These are phyloP conservation scores for Equus quagga DNA, from an alignment of 2,113 vertebrate species.

Conservation along the genomic window DNA sequence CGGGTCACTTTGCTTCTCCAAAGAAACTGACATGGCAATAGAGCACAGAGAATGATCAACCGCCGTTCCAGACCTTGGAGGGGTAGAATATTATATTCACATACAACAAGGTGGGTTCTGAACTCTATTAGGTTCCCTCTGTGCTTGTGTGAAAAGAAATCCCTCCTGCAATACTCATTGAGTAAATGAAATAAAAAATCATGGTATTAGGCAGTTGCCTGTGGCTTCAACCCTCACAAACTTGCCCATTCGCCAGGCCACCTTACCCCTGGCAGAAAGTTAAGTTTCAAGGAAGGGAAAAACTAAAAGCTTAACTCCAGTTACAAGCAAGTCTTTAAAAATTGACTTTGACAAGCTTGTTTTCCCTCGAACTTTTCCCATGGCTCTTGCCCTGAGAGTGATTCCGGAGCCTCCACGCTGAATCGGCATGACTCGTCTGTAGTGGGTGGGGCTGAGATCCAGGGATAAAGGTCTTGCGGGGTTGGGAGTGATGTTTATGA, in stretches of 20 bases:
- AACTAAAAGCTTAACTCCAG: not conserved
- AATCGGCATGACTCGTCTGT: not conserved
- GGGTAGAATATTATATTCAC: not conserved
- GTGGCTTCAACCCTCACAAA: not conserved
- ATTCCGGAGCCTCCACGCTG: not conserved
- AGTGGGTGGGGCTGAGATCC: not conserved
- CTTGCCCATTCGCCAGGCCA: not conserved
- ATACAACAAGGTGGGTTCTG: not conserved
- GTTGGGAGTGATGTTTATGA: constrained; percentile 60
- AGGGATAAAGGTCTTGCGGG: constrained; percentile 49
- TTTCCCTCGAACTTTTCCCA: constrained; percentile 61
- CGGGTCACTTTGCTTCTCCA: not conserved
- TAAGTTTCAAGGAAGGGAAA: not conserved
- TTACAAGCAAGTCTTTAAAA: not conserved
- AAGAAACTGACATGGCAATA: not conserved
- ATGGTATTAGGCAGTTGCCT: not conserved
- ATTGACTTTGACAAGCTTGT: not conserved
- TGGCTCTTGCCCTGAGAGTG: not conserved
- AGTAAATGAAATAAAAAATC: not conserved
- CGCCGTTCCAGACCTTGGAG: not conserved
- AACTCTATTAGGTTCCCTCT: not conserved
- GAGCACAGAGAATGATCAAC: not conserved
- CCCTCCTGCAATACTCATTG: not conserved
- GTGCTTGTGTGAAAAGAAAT: not conserved
- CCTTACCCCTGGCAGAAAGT: not conserved